Evolutionary conservation across 2,797 vertebrate species (phyloP).

Genomic region (Siniperca scherzeri): DNA sequence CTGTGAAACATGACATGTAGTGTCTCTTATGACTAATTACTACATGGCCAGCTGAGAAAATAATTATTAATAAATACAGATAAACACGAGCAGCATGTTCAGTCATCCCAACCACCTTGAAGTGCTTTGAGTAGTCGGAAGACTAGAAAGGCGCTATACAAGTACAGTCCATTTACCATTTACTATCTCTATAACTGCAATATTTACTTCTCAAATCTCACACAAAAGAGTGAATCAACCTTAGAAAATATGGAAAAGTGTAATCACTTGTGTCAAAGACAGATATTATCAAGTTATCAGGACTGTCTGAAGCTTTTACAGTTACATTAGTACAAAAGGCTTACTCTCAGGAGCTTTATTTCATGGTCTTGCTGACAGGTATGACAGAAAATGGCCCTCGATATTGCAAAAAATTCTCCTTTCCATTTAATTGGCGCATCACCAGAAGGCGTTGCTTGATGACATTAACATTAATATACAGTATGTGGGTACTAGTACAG

Average conservation of each 20-base stretch:
- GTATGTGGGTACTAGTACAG: conserved; percentile 6
- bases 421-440: conserved; percentile 3
- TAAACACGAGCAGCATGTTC: conserved; percentile 20
- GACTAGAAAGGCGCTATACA: too few species aligned
- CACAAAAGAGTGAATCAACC: conserved; percentile 8
- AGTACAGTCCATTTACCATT: too few species aligned
- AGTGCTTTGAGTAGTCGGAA: too few species aligned
- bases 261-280: neutral
- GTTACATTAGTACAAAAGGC: conserved; percentile 11
- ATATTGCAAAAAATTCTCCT: conserved; percentile 4
- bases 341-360: conserved; percentile 24
- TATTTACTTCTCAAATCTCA: conserved; percentile 8
- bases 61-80: conserved; percentile 27
- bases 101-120: conserved; percentile 16
- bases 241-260: neutral
- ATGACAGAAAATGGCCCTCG: conserved; percentile 6
- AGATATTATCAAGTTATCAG: conserved; percentile 7
- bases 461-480: neutral
- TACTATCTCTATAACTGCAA: neutral
- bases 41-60: conserved; percentile 9
- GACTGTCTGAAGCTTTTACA: neutral
- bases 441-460: neutral
- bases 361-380: conserved; percentile 20
- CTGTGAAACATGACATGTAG: conserved; percentile 21
- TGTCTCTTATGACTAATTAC: conserved; percentile 25